These are phyloP conservation scores for Mercenaria mercenaria DNA, from an alignment of 1,140 invertebrate species.

Conservation along the genomic window DNA sequence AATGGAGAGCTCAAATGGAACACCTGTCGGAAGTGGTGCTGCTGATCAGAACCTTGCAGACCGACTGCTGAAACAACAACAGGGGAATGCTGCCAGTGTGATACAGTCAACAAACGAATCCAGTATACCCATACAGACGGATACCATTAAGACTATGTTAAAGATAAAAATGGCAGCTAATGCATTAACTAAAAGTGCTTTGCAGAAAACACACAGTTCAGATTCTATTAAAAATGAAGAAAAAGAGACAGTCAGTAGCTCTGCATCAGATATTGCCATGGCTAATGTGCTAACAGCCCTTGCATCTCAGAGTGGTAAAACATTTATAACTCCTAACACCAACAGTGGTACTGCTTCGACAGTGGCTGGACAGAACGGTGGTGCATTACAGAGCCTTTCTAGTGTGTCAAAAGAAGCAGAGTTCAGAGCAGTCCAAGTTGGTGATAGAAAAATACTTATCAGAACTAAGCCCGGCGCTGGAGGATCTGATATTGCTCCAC, in stretches of 20 bases:
- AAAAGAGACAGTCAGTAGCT: background rate
- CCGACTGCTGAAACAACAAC: constrained; percentile 45
- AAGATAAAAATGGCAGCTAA: constrained; percentile 50
- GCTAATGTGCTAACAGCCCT: constrained; percentile 78
- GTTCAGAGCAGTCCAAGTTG: background rate
- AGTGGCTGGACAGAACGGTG: background rate
- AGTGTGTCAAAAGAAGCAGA: background rate
- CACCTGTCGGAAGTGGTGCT: constrained; percentile 21
- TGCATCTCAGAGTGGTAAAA: constrained; percentile 67
- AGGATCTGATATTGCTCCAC: background rate
- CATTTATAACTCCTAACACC: background rate
- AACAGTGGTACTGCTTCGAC: background rate
- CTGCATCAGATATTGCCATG: constrained; percentile 63
- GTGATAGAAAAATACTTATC: background rate
- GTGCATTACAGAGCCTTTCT: background rate
- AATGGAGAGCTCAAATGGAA: constrained; percentile 56
- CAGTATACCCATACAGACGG: constrained; percentile 2
- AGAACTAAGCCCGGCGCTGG: background rate
- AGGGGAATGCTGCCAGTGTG: background rate
- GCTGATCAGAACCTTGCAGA: constrained; percentile 3
- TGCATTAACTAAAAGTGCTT: background rate
- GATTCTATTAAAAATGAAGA: constrained; percentile 14
- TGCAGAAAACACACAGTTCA: background rate
- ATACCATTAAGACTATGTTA: constrained; percentile 49
- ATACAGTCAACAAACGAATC: background rate